A percentile compares a stretch with the other conserved stretches of the same genome.
phyloP scores from a whole-genome alignment of 2,888 invertebrate species.

The Archips xylosteana region DNA sequence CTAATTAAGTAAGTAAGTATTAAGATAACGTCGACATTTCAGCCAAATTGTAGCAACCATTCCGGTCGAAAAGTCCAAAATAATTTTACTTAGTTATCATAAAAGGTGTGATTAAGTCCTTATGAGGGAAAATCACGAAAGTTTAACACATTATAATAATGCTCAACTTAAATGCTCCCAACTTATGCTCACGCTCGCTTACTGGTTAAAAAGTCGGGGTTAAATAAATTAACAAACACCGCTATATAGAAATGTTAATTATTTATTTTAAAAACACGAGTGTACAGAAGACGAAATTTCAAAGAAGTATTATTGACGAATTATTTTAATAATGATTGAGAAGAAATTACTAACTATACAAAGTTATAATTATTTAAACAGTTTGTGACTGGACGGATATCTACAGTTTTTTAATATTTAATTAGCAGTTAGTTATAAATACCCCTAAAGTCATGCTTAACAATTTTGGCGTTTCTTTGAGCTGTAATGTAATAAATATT shows the following conservation, averaged over 20 bases:
- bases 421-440: slow-evolving; percentile 3
- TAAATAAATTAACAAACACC: slow-evolving; percentile 8
- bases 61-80: no score
- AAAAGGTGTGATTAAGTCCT: no score
- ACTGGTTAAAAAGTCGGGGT: neutral
- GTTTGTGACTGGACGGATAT: slow-evolving; percentile 32
- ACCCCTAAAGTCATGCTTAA: neutral
- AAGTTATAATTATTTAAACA: slow-evolving; percentile 11
- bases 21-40: no score
- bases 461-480: slow-evolving; percentile 18
- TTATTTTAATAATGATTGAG: neutral
- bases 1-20: no score
- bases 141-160: no score
- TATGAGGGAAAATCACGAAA: no score
- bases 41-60: no score
- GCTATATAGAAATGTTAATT: slow-evolving; percentile 9
- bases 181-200: no score
- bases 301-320: slow-evolving; percentile 10
- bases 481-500: neutral
- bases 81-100: no score
- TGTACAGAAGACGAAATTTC: slow-evolving; percentile 31
- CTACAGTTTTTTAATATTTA: slow-evolving; percentile 8
- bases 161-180: no score
- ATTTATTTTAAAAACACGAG: slow-evolving; percentile 22
- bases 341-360: slow-evolving; percentile 1